These are phyloP conservation scores for Caenorhabditis sp. DNA, from an alignment of 2,888 invertebrate genomes.

Conservation along the genomic window DNA sequence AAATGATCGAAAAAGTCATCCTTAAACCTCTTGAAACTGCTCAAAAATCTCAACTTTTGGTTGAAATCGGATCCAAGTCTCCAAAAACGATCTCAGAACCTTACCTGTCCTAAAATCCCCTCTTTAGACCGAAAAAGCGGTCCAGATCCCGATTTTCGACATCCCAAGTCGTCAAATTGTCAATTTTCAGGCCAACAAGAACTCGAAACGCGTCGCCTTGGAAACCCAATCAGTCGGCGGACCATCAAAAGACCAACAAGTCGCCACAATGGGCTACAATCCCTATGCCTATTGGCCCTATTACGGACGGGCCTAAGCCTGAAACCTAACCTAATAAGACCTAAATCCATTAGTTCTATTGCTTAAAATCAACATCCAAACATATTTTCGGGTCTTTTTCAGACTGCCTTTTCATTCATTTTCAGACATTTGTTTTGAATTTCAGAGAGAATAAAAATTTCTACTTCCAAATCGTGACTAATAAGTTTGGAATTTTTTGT, in stretches of 20 bases:
- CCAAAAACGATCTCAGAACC: no score
- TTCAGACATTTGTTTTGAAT: background rate
- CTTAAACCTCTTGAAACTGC: no score
- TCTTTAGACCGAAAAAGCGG: background rate
- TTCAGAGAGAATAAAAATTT: no score
- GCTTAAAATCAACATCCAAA: no score
- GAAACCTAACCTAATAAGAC: background rate
- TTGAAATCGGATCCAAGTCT: no score
- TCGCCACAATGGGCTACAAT: slow-evolving; percentile 65
- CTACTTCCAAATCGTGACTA: no score
- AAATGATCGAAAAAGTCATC: no score
- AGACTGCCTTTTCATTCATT: background rate
- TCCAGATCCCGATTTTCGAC: no score
- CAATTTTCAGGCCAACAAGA: slow-evolving; percentile 63
- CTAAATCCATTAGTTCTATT: background rate
- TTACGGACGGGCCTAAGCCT: slow-evolving; percentile 59
- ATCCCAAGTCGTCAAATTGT: background rate
- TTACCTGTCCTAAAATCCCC: no score
- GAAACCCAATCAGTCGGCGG: slow-evolving; percentile 49
- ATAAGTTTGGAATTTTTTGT: no score
- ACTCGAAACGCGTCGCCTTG: slow-evolving; percentile 64
- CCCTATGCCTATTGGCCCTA: slow-evolving; percentile 70
- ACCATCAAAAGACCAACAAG: slow-evolving; percentile 62
- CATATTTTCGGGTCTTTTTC: slow-evolving; percentile 1
- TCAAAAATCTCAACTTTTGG: no score